Conservation (phyloP, 2,888 invertebrate genomes). For the Clistopyga incitator region DNA sequence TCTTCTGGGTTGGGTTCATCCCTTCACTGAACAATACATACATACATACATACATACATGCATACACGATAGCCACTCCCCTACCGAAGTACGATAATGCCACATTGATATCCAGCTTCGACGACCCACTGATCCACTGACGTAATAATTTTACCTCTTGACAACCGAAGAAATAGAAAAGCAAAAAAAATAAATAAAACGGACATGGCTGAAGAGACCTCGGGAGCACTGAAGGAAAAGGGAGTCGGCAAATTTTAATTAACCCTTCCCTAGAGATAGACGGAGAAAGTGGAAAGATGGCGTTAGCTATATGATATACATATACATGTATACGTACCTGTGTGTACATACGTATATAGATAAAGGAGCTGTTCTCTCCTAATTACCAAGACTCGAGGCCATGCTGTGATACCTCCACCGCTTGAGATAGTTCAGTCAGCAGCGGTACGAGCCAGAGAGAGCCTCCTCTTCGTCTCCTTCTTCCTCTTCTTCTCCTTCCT, state of each 20-base stretch:
- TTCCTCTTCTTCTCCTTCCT: constrained; percentile 28
- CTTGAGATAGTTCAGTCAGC: constrained; percentile 21
- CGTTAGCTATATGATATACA: background rate
- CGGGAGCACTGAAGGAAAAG: constrained; percentile 19
- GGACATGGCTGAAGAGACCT: background rate
- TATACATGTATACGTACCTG: background rate
- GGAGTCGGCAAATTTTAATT: constrained; percentile 58
- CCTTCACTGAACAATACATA: background rate
- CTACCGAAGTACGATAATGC: background rate
- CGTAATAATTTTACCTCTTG: constrained; percentile 15
- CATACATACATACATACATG: background rate
- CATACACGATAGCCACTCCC: background rate
- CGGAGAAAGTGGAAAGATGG: constrained; percentile 34
- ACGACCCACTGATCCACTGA: background rate
- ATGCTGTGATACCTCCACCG: constrained; percentile 19
- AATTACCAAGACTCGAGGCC: constrained; percentile 62
- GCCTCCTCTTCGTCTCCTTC: constrained; percentile 50
- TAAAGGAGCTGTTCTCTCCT: constrained; percentile 56
- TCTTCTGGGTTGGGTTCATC: background rate
- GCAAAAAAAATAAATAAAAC: constrained; percentile 22
- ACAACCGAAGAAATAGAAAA: constrained; percentile 1
- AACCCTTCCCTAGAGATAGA: constrained; percentile 53
- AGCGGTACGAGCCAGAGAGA: constrained; percentile 24
- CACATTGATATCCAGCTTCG: background rate
- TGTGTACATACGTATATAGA: background rate